phyloP scores from a whole-genome alignment of 2,797 vertebrate genomes.

The Pristis pectinata region DNA sequence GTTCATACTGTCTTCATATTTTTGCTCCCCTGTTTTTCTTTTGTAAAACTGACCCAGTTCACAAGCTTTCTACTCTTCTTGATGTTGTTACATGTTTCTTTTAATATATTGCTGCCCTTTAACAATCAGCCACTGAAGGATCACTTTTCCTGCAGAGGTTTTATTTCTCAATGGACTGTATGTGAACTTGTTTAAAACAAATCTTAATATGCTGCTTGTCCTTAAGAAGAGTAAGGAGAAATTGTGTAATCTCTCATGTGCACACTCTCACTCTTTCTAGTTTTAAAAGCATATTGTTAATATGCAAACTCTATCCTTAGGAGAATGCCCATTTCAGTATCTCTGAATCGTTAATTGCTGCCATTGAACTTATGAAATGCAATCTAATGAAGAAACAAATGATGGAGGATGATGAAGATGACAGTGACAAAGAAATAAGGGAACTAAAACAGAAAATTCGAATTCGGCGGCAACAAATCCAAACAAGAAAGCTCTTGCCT shows the following conservation, averaged over 20 bases:
- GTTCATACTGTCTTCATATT: too few relatives aligned
- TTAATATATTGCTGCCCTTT: too few relatives aligned
- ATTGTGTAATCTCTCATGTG: too few relatives aligned
- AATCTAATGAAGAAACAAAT: constrained; percentile 74
- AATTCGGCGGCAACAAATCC: constrained; percentile 85
- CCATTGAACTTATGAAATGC: constrained; percentile 97
- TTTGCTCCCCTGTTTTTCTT: too few relatives aligned
- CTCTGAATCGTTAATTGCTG: constrained; percentile 91
- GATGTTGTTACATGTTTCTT: too few relatives aligned
- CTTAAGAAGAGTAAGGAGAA: neutral
- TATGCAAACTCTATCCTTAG: constrained; percentile 50
- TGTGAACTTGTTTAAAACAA: neutral
- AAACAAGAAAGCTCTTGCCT: constrained; percentile 64
- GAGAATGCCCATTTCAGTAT: constrained; percentile 98
- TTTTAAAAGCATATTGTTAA: constrained; percentile 13
- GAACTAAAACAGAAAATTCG: constrained; percentile 94
- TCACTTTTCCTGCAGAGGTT: too few relatives aligned
- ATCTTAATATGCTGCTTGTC: neutral
- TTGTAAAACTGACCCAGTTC: too few relatives aligned
- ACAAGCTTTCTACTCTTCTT: too few relatives aligned
- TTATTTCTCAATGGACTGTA: too few relatives aligned
- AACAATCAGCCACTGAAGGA: too few relatives aligned
- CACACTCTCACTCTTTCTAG: neutral
- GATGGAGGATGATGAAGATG: constrained; percentile 69
- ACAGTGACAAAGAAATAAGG: constrained; percentile 88